Base-by-base conservation (phyloP, 1,140 invertebrate genomes). In the Physella acuta region DNA sequence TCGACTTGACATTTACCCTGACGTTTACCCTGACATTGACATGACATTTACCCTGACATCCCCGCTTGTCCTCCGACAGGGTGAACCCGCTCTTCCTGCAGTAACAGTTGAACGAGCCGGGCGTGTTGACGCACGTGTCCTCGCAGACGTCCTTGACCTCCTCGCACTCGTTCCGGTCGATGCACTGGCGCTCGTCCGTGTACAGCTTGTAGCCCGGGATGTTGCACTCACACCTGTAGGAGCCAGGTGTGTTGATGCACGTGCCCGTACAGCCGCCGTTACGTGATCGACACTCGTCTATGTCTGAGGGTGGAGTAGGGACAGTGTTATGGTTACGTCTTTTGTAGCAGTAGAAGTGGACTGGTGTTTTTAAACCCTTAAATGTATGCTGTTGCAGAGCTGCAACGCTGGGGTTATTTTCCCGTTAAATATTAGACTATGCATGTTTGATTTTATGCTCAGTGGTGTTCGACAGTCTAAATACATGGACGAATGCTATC, bases 121-220 rank as follows among this genome's bases (percentile, higher is more conserved):
- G 16, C 0, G 74, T 75, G 56, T 82, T 81, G 11, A 71, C 53
- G 62, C 82, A 83, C 1, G 61, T 53, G 24, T 81, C 77, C 36
- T 76, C 72, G 71, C 79, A 80, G 0, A 17, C 14, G 24, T 87
- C 89, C 70, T 88, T 88, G 85, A 86, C n/a, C 30, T 87, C 82
- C 3, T 76, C 68, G 76, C 91, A 92, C 75, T 91, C 90, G 74
- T 92, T 87, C 28, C 91, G 83, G 76, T 90, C 91, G 14, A 71
- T 59, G 65, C 76, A 77, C 26, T 67, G 51, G 28, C 58, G 61
- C 17, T 51, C 55, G 66, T 74, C 63, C 4, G 14, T 30, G 24
- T 60, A 44, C 11, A 73, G 44, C n/a, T 34, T 65, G 49, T 71
- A 80, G 14, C 78, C 79, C 14, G 44, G 59, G 17, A 68, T 60